Evolutionary conservation across 2,113 vertebrate species (phyloP).

Genomic region (Tragelaphus strepsiceros): DNA sequence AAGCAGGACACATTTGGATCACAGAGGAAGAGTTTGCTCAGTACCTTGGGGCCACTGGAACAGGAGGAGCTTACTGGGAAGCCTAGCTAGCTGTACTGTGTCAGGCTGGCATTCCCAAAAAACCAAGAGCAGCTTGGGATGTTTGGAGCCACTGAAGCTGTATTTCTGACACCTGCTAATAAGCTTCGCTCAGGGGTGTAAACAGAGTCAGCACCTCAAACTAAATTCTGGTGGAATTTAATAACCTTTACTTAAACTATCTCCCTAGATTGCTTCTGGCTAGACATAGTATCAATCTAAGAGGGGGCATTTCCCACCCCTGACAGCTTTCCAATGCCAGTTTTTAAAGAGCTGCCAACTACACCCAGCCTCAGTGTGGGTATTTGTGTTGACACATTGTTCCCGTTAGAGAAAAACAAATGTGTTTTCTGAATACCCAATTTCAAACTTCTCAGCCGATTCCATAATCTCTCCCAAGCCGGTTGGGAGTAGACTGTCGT

Average conservation of each 20-base stretch:
- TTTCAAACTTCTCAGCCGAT: background rate
- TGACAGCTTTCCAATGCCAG: background rate
- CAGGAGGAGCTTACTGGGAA: background rate
- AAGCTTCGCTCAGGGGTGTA: background rate
- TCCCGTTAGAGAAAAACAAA: background rate
- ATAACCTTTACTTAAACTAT: background rate
- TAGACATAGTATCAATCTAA: background rate
- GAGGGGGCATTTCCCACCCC: background rate
- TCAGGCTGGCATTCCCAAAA: background rate
- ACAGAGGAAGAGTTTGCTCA: background rate
- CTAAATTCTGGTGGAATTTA: background rate
- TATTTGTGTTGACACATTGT: background rate
- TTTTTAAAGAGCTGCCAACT: background rate
- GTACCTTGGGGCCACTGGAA: background rate
- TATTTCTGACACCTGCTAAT: slow-evolving; percentile 10
- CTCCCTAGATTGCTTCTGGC: background rate
- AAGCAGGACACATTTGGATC: background rate
- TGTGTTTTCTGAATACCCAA: background rate
- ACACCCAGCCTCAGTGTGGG: background rate
- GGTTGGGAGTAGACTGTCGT: background rate
- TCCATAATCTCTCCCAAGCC: background rate
- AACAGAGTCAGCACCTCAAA: background rate
- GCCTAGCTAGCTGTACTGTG: background rate
- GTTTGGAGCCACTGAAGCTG: background rate
- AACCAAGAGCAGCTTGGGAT: background rate